Evolutionary conservation across 1,140 invertebrate genomes (phyloP), one percentile per base, ranked within the genome.

Genomic region (Dendroctonus valens): DNA sequence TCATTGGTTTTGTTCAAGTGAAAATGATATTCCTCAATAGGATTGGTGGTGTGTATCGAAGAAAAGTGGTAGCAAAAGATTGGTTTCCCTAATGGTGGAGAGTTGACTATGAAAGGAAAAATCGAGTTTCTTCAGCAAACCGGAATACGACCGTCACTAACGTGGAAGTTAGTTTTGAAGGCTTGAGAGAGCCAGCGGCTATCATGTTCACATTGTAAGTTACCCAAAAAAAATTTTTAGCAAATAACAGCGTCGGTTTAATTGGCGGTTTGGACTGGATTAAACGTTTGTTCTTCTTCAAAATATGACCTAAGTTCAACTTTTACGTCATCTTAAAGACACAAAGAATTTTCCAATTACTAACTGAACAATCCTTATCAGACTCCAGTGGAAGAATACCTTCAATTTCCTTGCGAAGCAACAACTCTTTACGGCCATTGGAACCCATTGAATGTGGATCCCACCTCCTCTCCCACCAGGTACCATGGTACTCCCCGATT

Each of bases 401-500:
- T 95, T 65, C 89, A 92, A 69, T 96, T 96, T 79, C 91, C 94
- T 0, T 98, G 96, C 75, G 91, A 93, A 74, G 84, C 80, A 41
- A 87, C 89, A 3, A 86, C 91, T 0, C 81, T 97, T 0, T 91
- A 93, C 66, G 89, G 86, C 7, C 85, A 89, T 46, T 96, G 88
- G 83, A 93, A 96, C 80, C 94, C 94, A 0, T 85, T 88, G 62
- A 81, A 86, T 40, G 82, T 93, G 0, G 86, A 87, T 74, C 80
- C 83, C 3, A 80, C 80, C 3, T 76, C 81, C 1, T 83, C 83
- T 37, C 90, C 89, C 0, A 61, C 72, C 38, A 59, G 54, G 42
- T 78, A 79, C 53, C 74, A 74, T 50, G 77, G 92, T 44, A 92
- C 89, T 0, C 84, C n/a, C 85, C 11, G 93, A 96, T 81, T n/a